phyloP scores from a whole-genome alignment of 2,113 vertebrate species.

The Gambusia affinis region DNA sequence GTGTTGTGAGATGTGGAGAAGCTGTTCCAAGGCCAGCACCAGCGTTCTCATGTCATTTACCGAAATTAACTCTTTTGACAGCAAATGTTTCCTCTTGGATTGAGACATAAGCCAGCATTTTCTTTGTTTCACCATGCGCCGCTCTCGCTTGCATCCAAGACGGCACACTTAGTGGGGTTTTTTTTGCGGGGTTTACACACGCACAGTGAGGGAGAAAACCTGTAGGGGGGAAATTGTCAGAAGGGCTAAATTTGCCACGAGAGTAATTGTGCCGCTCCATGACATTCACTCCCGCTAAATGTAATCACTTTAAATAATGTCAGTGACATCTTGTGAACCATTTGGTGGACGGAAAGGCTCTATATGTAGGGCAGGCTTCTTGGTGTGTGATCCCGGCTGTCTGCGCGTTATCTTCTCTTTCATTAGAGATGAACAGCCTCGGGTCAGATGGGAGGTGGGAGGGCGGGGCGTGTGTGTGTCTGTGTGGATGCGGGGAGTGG shows the following conservation, averaged over 20 bases:
- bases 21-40: not conserved
- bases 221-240: constrained; percentile 69
- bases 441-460: constrained; percentile 74
- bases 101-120: constrained; percentile 65
- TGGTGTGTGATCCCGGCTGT: constrained; percentile 78
- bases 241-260: constrained; percentile 71
- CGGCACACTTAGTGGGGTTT: constrained; percentile 27
- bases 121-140: constrained; percentile 56
- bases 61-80: constrained; percentile 51
- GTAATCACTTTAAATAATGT: constrained; percentile 79
- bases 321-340: constrained; percentile 75
- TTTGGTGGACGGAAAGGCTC: constrained; percentile 72
- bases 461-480: constrained; percentile 28
- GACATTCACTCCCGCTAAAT: constrained; percentile 76
- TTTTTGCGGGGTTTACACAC: constrained; percentile 4
- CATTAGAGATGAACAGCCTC: constrained; percentile 89
- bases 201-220: constrained; percentile 33
- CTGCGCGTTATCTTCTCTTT: constrained; percentile 80
- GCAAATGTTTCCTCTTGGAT: constrained; percentile 63
- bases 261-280: constrained; percentile 69
- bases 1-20: constrained; percentile 13
- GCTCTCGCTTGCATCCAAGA: constrained; percentile 46
- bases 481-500: constrained; percentile 56
- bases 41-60: constrained; percentile 11
- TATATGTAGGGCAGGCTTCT: constrained; percentile 79